Conservation (phyloP, 2,113 vertebrate genomes). For the Hystrix brachyura region DNA sequence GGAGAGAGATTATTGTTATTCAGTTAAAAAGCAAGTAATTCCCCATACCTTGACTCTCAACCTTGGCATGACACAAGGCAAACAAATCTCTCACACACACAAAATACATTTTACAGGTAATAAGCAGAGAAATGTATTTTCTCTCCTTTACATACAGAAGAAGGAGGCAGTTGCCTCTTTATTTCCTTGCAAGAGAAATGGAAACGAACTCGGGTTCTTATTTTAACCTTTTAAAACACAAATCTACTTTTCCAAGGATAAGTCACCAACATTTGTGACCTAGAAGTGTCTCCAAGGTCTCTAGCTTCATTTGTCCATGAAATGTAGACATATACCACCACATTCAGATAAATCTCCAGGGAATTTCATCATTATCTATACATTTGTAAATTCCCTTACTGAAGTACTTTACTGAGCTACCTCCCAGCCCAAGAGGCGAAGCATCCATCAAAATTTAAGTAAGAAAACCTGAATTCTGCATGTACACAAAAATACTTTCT, state of each 20-base stretch:
- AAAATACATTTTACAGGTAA: conserved; percentile 29
- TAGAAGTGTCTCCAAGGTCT: conserved; percentile 43
- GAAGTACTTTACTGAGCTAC: neutral
- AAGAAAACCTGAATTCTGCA: conserved; percentile 1
- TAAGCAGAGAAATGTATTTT: conserved; percentile 5
- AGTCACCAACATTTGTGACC: neutral
- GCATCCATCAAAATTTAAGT: conserved; percentile 37
- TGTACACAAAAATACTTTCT: conserved; percentile 40
- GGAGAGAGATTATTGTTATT: conserved; percentile 47
- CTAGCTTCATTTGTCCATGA: conserved; percentile 52
- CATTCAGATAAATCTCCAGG: conserved; percentile 15
- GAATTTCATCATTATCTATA: conserved; percentile 14
- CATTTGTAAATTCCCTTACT: conserved; percentile 5
- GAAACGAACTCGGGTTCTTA: neutral
- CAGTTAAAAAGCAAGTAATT: conserved; percentile 68
- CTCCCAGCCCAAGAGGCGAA: neutral
- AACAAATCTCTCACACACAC: neutral
- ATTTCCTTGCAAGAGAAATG: neutral
- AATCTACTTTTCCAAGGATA: conserved; percentile 43
- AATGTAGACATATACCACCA: conserved; percentile 44
- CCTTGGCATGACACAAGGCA: neutral
- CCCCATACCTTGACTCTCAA: neutral
- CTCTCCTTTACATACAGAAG: neutral
- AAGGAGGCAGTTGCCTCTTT: neutral
- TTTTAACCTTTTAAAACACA: conserved; percentile 22